phyloP scores from a whole-genome alignment of 1,140 invertebrate species.

The Cydia strobilella region DNA sequence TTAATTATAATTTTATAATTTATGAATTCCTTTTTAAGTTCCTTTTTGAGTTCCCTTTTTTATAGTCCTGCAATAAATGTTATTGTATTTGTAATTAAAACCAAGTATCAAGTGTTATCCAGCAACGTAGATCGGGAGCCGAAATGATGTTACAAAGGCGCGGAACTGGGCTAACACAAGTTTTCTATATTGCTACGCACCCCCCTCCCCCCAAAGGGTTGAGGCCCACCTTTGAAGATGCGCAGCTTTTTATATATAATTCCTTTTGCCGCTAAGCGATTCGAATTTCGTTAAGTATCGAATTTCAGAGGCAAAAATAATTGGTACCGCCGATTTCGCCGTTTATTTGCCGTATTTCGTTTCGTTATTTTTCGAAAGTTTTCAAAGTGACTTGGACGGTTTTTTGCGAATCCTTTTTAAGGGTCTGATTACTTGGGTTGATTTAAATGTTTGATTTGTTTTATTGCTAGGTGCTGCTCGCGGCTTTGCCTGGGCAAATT shows the following conservation, averaged over 20 bases:
- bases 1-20: too few species aligned
- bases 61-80: too few species aligned
- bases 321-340: slow-evolving; percentile 66
- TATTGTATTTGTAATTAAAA: slow-evolving; percentile 33
- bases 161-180: slow-evolving; percentile 79
- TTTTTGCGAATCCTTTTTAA: slow-evolving; percentile 39
- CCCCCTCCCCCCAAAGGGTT: slow-evolving; percentile 61
- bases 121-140: slow-evolving; percentile 57
- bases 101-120: slow-evolving; percentile 44
- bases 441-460: slow-evolving; percentile 33
- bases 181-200: slow-evolving; percentile 78
- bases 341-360: slow-evolving; percentile 50
- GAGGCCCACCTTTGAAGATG: slow-evolving; percentile 75
- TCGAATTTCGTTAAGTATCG: slow-evolving; percentile 77
- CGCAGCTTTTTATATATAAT: slow-evolving; percentile 76
- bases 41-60: too few species aligned
- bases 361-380: slow-evolving; percentile 36
- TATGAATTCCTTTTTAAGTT: too few species aligned
- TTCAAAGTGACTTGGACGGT: slow-evolving; percentile 27
- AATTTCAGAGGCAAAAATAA: slow-evolving; percentile 77
- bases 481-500: not conserved
- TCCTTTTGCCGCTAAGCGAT: slow-evolving; percentile 72
- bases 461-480: slow-evolving; percentile 7
- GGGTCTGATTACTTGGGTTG: slow-evolving; percentile 27
- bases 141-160: slow-evolving; percentile 79